Percentiles rank a stretch among this genome's conserved stretches.
Evolutionary conservation across 2,113 vertebrate genomes (phyloP).

Genomic region (Conger conger): DNA sequence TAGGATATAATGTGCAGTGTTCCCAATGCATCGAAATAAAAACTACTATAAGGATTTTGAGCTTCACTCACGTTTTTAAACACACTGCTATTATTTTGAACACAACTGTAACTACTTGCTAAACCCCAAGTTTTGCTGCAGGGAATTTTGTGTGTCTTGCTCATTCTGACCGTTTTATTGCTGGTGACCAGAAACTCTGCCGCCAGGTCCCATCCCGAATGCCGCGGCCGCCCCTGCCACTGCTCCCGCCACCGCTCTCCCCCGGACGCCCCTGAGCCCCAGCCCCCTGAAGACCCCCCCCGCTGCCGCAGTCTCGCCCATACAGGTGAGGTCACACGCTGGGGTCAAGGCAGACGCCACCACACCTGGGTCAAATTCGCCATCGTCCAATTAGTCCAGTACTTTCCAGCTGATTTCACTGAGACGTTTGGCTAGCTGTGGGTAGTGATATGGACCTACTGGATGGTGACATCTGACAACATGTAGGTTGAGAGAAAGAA

Average conservation of each 20-base stretch:
- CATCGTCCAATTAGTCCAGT: not conserved
- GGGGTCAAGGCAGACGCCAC: no score
- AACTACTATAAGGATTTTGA: no score
- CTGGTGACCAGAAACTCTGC: constrained; percentile 24
- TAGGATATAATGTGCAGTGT: no score
- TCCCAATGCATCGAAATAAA: no score
- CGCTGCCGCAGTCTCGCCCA: constrained; percentile 91
- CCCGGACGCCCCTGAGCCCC: constrained; percentile 91
- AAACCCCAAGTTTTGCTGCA: not conserved
- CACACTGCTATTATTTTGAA: no score
- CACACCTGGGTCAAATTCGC: no score
- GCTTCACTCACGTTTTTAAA: no score
- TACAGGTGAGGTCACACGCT: constrained; percentile 77
- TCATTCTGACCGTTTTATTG: not conserved
- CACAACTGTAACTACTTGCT: no score
- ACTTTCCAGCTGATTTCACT: not conserved
- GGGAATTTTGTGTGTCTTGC: not conserved
- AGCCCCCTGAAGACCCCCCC: constrained; percentile 94
- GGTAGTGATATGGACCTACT: not conserved
- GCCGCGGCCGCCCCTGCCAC: constrained; percentile 43
- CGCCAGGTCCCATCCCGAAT: constrained; percentile 13
- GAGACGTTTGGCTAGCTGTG: not conserved
- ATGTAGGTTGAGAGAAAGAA: not conserved
- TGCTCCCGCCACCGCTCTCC: constrained; percentile 74
- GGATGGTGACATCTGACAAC: not conserved